A percentile compares a stretch with the other conserved stretches of the same genome.
Evolutionary conservation across 2,113 vertebrate species (phyloP).

Genomic region (Callaeas wilsoni): DNA sequence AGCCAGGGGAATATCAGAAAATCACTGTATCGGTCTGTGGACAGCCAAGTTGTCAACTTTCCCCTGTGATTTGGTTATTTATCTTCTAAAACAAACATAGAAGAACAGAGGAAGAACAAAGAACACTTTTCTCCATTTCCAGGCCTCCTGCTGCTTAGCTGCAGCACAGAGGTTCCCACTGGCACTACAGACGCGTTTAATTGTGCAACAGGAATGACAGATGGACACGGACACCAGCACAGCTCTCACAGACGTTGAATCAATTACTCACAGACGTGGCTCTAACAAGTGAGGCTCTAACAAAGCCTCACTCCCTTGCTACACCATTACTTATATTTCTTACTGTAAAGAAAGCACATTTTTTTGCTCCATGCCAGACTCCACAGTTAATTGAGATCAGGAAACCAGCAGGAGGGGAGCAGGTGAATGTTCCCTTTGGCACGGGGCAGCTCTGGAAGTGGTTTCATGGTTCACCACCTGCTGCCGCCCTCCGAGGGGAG

Average conservation of each 20-base stretch:
- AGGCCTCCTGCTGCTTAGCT: background rate
- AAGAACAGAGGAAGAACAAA: background rate
- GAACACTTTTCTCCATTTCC: background rate
- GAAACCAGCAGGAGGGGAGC: background rate
- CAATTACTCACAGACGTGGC: background rate
- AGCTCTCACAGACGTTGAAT: background rate
- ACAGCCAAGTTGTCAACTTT: background rate
- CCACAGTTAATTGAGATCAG: background rate
- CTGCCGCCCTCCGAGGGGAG: background rate
- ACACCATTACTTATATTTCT: background rate
- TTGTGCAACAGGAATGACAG: background rate
- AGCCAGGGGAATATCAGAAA: background rate
- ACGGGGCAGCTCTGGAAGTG: background rate
- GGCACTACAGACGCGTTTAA: background rate
- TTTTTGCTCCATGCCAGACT: background rate
- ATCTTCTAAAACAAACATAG: background rate
- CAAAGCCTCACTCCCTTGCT: background rate
- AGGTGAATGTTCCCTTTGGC: background rate
- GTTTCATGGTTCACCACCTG: background rate
- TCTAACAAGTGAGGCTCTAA: background rate
- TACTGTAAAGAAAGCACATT: background rate
- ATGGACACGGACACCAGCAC: background rate
- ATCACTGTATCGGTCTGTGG: background rate
- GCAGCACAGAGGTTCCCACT: background rate
- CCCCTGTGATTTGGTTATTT: background rate